These are phyloP conservation scores for Aplochiton taeniatus DNA, from an alignment of 2,797 vertebrate genomes.

Conservation along the genomic window DNA sequence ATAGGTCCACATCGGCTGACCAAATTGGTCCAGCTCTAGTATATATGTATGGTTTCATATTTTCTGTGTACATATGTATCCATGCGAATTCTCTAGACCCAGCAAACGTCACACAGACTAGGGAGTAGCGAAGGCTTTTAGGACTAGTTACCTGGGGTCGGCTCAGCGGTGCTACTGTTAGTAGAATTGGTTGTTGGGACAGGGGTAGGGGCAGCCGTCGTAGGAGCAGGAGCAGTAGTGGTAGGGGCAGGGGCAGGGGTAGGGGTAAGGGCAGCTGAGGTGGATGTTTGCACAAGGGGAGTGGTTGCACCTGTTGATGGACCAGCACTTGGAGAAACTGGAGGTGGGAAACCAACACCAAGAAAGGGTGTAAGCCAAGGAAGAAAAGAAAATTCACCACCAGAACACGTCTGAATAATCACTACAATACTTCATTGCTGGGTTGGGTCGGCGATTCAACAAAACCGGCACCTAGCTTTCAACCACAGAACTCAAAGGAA, in stretches of 20 bases:
- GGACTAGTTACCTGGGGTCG: constrained; percentile 64
- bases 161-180: constrained; percentile 28
- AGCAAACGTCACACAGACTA: too few relatives aligned
- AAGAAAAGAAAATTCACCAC: constrained; percentile 36
- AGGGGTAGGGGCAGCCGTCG: neutral
- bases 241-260: rapidly evolving
- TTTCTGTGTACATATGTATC: too few relatives aligned
- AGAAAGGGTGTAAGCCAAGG: constrained; percentile 27
- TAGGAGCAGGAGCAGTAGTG: rapidly evolving
- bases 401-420: constrained; percentile 22
- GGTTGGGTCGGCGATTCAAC: constrained; percentile 11
- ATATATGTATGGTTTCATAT: too few relatives aligned
- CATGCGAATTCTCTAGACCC: too few relatives aligned
- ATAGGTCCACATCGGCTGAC: too few relatives aligned
- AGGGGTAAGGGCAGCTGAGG: rapidly evolving
- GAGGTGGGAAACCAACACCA: constrained; percentile 56
- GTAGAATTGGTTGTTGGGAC: constrained; percentile 17
- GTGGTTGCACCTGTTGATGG: neutral
- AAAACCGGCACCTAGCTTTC: too few relatives aligned
- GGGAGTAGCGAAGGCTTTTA: too few relatives aligned
- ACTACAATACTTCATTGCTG: too few relatives aligned
- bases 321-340: constrained; percentile 1
- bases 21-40: too few relatives aligned
- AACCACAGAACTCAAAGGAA: too few relatives aligned
- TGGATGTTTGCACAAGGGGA: too few relatives aligned